These are phyloP conservation scores for Axinella damicornis DNA, from an alignment of 37 sponge, comb jelly and placozoan genomes.

Conservation along the genomic window DNA sequence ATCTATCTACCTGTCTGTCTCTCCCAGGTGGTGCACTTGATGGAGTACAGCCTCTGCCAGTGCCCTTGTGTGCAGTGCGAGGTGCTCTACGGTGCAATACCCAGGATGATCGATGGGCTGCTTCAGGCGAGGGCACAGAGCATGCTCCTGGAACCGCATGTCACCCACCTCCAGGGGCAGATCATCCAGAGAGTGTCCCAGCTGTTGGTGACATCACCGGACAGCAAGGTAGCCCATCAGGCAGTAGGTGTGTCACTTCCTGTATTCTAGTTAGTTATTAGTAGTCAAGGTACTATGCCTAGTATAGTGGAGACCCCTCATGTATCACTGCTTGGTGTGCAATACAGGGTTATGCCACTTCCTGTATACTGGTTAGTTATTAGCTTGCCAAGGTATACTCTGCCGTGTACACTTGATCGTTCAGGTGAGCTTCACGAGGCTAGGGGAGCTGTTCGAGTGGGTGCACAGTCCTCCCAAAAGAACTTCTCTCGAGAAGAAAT, in stretches of 20 bases:
- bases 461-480: constrained; percentile 1
- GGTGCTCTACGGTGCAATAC: constrained; percentile 3
- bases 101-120: neutral
- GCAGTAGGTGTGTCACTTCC: no score
- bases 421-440: constrained; percentile 22
- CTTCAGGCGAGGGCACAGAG: neutral
- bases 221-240: no score
- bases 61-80: constrained; percentile 40
- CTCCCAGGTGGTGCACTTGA: constrained; percentile 40
- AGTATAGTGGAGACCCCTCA: no score
- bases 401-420: no score
- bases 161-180: constrained; percentile 24
- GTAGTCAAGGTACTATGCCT: no score
- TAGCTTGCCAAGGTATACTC: no score
- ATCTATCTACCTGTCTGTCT: no score
- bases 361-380: no score
- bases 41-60: constrained; percentile 1
- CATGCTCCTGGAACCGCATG: neutral
- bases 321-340: no score
- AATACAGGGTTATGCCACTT: no score
- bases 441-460: neutral
- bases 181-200: neutral
- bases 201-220: neutral
- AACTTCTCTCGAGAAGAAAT: constrained; percentile 1
- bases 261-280: no score